Evolutionary conservation across 30 jellyfish, hydroid and myxozoan genomes (phyloP).

Genomic region (Pelagia noctiluca): DNA sequence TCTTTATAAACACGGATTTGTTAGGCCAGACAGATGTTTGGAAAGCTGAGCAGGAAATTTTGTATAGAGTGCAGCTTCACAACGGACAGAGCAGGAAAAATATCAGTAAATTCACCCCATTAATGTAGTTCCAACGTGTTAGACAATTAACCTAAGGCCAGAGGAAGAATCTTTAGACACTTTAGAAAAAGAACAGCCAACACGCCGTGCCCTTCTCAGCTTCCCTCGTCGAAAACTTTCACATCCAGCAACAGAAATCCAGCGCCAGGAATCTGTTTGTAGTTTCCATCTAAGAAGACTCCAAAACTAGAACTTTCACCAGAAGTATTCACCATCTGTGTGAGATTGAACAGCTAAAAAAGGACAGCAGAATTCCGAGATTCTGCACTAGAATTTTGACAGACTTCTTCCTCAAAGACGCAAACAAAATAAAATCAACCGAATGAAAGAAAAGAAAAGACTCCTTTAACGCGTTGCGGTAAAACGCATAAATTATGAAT

Average conservation of each 20-base stretch:
- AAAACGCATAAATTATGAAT: too few species aligned
- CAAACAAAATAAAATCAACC: too few species aligned
- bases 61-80: not conserved
- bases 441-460: too few species aligned
- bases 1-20: conserved; percentile 7
- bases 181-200: conserved; percentile 80
- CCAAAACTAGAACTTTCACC: conserved; percentile 67
- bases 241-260: conserved; percentile 70
- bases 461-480: too few species aligned
- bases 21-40: not conserved
- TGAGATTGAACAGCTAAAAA: too few species aligned
- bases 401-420: too few species aligned
- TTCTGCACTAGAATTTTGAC: too few species aligned
- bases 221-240: conserved; percentile 78
- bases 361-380: too few species aligned
- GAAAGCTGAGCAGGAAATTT: not conserved
- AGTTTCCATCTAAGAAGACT: conserved; percentile 54
- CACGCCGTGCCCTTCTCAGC: conserved; percentile 34
- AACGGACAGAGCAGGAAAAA: not conserved
- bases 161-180: not conserved
- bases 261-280: conserved; percentile 69
- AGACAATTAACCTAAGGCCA: conserved; percentile 7
- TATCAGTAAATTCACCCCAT: conserved; percentile 55
- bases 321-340: conserved; percentile 81
- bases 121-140: conserved; percentile 29